phyloP scores from a whole-genome alignment of 2,113 vertebrate genomes.

The Eurystomus gularis region DNA sequence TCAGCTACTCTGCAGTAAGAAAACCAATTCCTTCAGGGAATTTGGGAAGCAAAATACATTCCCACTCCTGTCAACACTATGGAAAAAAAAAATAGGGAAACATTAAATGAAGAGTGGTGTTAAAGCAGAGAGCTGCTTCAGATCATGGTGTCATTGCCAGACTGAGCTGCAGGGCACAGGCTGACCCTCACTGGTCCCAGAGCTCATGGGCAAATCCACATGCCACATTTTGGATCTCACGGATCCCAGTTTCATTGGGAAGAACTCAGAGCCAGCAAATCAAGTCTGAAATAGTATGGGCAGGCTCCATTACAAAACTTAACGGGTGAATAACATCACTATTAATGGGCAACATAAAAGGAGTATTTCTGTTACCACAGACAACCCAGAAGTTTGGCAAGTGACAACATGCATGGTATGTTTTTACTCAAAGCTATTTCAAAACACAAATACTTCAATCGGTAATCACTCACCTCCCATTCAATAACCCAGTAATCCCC shows the following conservation, averaged over 20 bases:
- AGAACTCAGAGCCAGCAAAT: background rate
- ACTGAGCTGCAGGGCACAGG: background rate
- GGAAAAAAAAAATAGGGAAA: background rate
- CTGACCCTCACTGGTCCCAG: background rate
- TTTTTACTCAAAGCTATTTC: conserved; percentile 19
- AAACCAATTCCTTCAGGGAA: conserved; percentile 12
- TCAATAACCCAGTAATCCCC: conserved; percentile 49
- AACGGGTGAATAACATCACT: background rate
- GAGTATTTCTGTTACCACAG: background rate
- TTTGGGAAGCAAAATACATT: conserved; percentile 18
- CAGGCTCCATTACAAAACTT: background rate
- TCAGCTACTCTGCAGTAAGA: background rate
- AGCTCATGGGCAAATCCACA: background rate
- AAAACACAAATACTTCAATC: conserved; percentile 50
- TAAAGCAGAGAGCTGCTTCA: no score
- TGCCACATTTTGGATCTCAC: background rate
- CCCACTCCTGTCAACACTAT: background rate
- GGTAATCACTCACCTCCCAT: conserved; percentile 28
- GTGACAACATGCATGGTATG: background rate
- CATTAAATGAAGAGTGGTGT: no score
- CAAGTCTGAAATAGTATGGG: background rate
- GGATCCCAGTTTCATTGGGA: background rate
- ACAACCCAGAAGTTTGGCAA: background rate
- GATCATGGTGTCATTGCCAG: background rate
- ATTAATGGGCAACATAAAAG: background rate